phyloP scores from a whole-genome alignment of 2,888 invertebrate species.

The Steinernema hermaphroditum region DNA sequence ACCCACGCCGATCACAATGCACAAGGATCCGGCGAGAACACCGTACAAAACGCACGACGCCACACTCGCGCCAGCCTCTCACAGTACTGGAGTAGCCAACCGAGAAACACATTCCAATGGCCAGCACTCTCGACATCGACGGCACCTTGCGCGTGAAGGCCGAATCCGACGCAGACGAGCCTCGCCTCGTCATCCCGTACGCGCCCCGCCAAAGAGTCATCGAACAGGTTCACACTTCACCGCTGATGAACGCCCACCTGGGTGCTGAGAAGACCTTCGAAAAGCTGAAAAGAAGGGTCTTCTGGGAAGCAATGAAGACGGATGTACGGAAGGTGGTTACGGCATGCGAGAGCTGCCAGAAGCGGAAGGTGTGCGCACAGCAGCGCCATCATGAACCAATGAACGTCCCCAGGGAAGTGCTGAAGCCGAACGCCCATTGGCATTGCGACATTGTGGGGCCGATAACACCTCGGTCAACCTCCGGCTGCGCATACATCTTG shows the following conservation, averaged over 20 bases:
- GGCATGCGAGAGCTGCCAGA: slow-evolving; percentile 35
- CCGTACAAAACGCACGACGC: too few species aligned
- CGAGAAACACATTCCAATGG: too few species aligned
- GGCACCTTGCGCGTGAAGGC: not conserved
- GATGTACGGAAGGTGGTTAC: not conserved
- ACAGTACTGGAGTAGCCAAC: too few species aligned
- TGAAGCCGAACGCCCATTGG: slow-evolving; percentile 17
- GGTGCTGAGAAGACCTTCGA: slow-evolving; percentile 34
- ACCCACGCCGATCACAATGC: too few species aligned
- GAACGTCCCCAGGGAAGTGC: slow-evolving; percentile 26
- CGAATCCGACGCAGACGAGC: not conserved
- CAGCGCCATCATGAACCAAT: slow-evolving; percentile 1
- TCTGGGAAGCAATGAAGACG: slow-evolving; percentile 31
- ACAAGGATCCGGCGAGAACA: too few species aligned
- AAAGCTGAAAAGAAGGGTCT: slow-evolving; percentile 8
- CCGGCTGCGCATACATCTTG: slow-evolving; percentile 19
- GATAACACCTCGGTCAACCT: not conserved
- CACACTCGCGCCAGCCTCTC: too few species aligned
- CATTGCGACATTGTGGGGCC: slow-evolving; percentile 35
- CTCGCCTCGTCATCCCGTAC: slow-evolving; percentile 25
- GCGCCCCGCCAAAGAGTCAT: slow-evolving; percentile 22
- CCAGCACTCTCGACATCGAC: too few species aligned
- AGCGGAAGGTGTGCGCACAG: not conserved
- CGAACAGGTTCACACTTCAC: slow-evolving; percentile 32
- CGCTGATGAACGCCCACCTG: slow-evolving; percentile 36